These are phyloP conservation scores for Pseudochromis fuscus DNA, from an alignment of 2,797 vertebrate species.

Conservation along the genomic window DNA sequence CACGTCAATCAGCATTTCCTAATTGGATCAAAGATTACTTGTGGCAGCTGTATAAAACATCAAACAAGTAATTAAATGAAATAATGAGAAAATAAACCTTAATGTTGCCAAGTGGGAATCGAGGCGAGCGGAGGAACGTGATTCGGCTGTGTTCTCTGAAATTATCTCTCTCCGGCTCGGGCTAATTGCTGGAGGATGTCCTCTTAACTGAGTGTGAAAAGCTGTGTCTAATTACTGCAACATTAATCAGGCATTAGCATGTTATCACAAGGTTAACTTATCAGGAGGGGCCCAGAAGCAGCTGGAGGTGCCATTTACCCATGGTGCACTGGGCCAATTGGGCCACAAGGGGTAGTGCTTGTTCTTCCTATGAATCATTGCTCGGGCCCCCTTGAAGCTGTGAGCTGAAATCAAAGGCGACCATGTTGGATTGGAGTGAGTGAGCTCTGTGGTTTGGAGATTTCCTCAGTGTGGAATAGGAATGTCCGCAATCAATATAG, in stretches of 20 bases:
- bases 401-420: conserved; percentile 66
- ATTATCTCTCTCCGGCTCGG: conserved; percentile 83
- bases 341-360: conserved; percentile 87
- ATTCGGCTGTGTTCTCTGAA: conserved; percentile 78
- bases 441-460: conserved; percentile 50
- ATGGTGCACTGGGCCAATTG: conserved; percentile 66
- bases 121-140: conserved; percentile 74
- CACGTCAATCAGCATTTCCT: conserved; percentile 79
- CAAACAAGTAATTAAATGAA: conserved; percentile 85
- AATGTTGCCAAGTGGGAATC: conserved; percentile 84
- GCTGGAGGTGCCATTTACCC: conserved; percentile 79
- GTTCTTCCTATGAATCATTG: conserved; percentile 73
- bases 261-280: conserved; percentile 88
- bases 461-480: conserved; percentile 52
- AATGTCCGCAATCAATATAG: conserved; percentile 68
- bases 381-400: conserved; percentile 33
- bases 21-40: conserved; percentile 84
- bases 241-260: conserved; percentile 87
- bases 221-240: conserved; percentile 88
- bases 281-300: conserved; percentile 83
- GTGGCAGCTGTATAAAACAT: conserved; percentile 83
- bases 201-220: conserved; percentile 87
- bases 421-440: conserved; percentile 72
- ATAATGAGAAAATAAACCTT: conserved; percentile 85
- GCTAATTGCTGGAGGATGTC: conserved; percentile 87